Percentiles rank a stretch among this genome's conserved stretches.
Conservation (phyloP, 2,888 invertebrate genomes). For the Tupiocoris notatus region DNA sequence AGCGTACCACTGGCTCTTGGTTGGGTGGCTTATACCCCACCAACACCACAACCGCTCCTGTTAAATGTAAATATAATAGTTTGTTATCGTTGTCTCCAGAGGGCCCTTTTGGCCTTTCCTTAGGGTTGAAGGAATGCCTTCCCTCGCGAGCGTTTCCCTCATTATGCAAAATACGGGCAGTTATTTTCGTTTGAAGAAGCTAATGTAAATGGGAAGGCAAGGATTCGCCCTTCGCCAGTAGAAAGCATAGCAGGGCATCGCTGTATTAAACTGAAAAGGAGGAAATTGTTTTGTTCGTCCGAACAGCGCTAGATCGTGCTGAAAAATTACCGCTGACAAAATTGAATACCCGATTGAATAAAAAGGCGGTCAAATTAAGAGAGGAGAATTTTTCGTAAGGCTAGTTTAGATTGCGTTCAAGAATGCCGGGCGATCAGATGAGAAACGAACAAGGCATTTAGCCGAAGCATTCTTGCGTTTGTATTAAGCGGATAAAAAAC, state of each 20-base stretch:
- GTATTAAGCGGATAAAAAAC: too few species aligned
- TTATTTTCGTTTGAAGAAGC: slow-evolving; percentile 35
- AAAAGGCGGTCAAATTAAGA: too few species aligned
- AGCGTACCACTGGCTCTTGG: too few species aligned
- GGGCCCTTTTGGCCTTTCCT: neutral
- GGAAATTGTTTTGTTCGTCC: neutral
- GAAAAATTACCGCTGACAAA: too few species aligned
- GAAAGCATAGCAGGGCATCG: too few species aligned
- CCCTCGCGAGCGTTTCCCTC: slow-evolving; percentile 13
- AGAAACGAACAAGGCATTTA: too few species aligned
- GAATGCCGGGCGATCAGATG: too few species aligned
- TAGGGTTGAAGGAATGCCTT: neutral
- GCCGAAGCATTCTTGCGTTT: too few species aligned
- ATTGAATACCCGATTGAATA: too few species aligned
- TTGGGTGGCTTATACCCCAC: neutral
- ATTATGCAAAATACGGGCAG: slow-evolving; percentile 30
- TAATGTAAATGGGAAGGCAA: slow-evolving; percentile 26
- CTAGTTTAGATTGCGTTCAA: too few species aligned
- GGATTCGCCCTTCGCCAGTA: neutral
- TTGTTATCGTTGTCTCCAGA: slow-evolving; percentile 33
- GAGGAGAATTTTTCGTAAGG: too few species aligned
- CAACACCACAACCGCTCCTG: neutral
- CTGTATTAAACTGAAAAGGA: neutral
- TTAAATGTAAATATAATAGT: slow-evolving; percentile 40
- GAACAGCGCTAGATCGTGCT: too few species aligned